Evolutionary conservation across 2,113 vertebrate species (phyloP).

Genomic region (Myrmecophaga tridactyla): DNA sequence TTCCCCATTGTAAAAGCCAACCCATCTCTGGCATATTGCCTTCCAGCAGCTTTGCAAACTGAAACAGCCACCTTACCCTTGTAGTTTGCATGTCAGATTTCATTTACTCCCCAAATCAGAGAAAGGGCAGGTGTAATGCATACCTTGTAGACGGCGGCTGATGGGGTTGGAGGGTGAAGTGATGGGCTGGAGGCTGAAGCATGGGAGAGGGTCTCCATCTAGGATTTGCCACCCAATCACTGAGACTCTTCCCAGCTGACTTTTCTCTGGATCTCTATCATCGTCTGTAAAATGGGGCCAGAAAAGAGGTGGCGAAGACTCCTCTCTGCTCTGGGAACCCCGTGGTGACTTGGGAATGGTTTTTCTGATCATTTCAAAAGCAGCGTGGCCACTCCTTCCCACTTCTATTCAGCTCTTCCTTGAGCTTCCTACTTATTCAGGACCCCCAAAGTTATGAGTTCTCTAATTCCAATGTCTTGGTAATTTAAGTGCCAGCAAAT

Average conservation of each 20-base stretch:
- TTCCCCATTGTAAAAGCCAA: too few species aligned
- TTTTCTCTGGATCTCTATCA: background rate
- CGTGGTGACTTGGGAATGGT: background rate
- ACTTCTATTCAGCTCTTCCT: background rate
- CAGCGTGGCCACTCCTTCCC: background rate
- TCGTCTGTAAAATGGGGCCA: background rate
- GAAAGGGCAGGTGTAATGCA: background rate
- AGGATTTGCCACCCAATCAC: background rate
- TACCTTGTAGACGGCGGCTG: accelerated
- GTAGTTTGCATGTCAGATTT: background rate
- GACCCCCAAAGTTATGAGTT: background rate
- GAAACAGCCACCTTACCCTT: background rate
- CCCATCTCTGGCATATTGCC: too few species aligned
- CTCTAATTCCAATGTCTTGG: slow-evolving; percentile 69
- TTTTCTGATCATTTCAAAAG: slow-evolving; percentile 23
- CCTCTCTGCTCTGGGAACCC: background rate
- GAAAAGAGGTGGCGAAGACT: background rate
- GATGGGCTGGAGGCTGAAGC: background rate
- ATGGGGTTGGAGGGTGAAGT: background rate
- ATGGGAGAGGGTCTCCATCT: background rate
- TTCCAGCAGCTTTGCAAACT: too few species aligned
- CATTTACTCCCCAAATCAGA: background rate
- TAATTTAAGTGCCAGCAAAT: slow-evolving; percentile 70
- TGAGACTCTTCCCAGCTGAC: background rate
- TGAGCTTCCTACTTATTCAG: background rate